Conservation (phyloP, 2,113 vertebrate species). For the Tachuris rubrigastra region DNA sequence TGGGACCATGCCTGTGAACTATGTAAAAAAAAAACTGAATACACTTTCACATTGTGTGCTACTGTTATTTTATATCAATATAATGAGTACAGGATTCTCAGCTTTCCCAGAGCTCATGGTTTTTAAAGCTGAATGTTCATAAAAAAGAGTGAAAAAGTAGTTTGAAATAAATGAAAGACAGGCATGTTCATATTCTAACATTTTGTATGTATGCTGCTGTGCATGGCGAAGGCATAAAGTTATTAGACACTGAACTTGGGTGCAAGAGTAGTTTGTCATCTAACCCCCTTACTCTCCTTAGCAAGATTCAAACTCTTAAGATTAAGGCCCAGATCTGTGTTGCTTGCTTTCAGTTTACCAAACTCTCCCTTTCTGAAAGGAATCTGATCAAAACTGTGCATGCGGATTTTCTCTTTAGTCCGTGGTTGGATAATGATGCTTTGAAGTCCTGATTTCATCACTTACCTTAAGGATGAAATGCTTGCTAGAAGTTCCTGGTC, state of each 20-base stretch:
- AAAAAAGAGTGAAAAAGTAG: not conserved
- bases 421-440: not conserved
- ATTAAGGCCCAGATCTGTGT: not conserved
- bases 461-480: not conserved
- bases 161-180: not conserved
- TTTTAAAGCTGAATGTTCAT: not conserved
- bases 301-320: not conserved
- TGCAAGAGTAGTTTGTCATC: not conserved
- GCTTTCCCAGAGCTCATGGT: not conserved
- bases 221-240: not conserved
- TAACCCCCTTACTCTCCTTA: not conserved
- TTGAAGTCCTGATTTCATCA: not conserved
- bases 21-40: not conserved
- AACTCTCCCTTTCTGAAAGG: not conserved
- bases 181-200: not conserved
- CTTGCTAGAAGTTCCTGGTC: not conserved
- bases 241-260: not conserved
- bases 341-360: not conserved
- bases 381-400: not conserved
- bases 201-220: not conserved
- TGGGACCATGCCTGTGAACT: not conserved
- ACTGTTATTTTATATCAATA: not conserved
- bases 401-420: not conserved
- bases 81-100: not conserved
- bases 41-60: not conserved